Conservation (phyloP, 2,113 vertebrate species). For the Cheirogaleus medius region DNA sequence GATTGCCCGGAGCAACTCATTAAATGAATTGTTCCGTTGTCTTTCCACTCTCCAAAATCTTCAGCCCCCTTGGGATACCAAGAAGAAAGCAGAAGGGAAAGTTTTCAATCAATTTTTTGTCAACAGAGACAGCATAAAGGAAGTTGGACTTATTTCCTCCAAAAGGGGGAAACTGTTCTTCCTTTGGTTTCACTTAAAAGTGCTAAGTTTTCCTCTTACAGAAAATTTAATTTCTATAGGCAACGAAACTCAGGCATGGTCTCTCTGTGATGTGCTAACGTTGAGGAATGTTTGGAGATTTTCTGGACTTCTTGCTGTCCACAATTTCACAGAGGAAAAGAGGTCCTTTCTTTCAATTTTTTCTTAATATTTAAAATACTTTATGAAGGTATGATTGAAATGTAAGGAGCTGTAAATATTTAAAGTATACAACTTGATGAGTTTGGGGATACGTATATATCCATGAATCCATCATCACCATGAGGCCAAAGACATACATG, state of each 20-base stretch:
- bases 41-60: background rate
- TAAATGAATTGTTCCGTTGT: background rate
- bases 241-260: background rate
- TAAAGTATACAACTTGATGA: no score
- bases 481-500: no score
- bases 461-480: no score
- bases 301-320: background rate
- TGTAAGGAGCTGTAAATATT: no score
- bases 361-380: no score
- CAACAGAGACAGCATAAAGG: background rate
- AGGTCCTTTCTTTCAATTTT: no score
- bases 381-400: no score
- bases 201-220: background rate
- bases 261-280: background rate
- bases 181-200: background rate
- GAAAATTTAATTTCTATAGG: background rate
- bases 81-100: background rate
- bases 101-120: background rate
- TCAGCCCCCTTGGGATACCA: background rate
- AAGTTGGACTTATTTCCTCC: background rate
- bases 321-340: background rate
- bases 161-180: background rate
- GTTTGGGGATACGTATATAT: no score
- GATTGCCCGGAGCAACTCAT: background rate
- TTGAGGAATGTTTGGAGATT: background rate